Conservation (phyloP, 2,113 vertebrate genomes). For the Megaceryle maxima region DNA sequence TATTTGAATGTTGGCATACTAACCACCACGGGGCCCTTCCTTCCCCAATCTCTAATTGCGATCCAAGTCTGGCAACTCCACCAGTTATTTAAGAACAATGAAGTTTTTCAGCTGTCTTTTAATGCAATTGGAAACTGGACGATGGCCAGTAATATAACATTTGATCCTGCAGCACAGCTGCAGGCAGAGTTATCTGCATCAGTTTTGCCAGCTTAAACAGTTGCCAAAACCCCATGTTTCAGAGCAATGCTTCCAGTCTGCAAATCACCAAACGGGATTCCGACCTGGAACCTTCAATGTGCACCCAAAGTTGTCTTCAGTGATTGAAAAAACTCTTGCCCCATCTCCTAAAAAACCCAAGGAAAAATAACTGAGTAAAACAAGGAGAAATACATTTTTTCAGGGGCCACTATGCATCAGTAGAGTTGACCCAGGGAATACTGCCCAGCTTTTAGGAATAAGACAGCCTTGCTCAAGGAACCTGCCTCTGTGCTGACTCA, state of each 20-base stretch:
- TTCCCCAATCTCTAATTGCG: background rate
- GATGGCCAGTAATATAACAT: constrained; percentile 22
- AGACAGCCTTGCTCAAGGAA: constrained; percentile 21
- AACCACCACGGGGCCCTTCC: background rate
- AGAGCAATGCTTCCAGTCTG: background rate
- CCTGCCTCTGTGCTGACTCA: constrained; percentile 44
- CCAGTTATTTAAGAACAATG: constrained; percentile 52
- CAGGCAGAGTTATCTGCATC: constrained; percentile 1
- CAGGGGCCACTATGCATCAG: background rate
- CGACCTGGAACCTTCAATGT: background rate
- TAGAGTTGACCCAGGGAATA: background rate
- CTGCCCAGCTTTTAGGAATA: background rate
- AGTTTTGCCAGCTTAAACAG: background rate
- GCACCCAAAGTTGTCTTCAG: background rate
- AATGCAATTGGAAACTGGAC: constrained; percentile 44
- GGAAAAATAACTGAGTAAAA: background rate
- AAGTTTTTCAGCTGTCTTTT: constrained; percentile 67
- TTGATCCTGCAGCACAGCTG: constrained; percentile 46
- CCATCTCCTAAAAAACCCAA: background rate
- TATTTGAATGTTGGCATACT: background rate
- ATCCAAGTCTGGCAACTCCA: constrained; percentile 23
- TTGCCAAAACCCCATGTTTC: background rate
- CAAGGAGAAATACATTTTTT: background rate
- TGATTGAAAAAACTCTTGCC: background rate
- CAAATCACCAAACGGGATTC: background rate